Base-by-base conservation (phyloP, 2,113 vertebrate genomes). In the Oenanthe oenanthe region DNA sequence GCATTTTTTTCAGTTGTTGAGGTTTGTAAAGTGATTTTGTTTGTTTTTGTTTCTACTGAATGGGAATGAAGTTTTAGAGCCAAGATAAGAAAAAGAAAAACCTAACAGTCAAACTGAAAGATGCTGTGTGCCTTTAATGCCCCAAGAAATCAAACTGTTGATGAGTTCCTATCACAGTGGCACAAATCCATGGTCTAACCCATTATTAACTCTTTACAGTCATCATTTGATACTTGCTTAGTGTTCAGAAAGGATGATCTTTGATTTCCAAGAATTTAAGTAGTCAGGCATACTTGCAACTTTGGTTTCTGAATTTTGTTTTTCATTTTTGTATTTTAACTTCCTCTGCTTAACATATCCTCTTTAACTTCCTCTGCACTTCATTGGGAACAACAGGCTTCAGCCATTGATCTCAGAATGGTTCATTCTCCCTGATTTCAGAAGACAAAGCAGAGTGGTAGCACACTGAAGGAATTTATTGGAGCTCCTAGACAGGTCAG, bases 21-120 rank as follows among this genome's bases (percentile, higher is more conserved):
- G 4, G 5, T 3, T 3, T 62, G 66, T 83, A 2, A 81, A 70
- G 14, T 71, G 68, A 32, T 80, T 90, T 84, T 66, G 40, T 65
- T 91, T 81, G 43, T 86, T 89, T 89, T 67, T 61, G 20, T 75
- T 92, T 92, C 73, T 57, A 1, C 40, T 91, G 87, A 82, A 90
- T 42, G 45, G 38, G 32, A 78, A 65, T 38, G 15, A 80, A 81
- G 26, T 11, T 38, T 84, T 24, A 87, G 45, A 79, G 76, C 2
- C 79, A 92, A 28, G 50, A 26, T 34, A 58, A 77, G 51, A 66
- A 79, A 86, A 67, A 22, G 65, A 20, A 50, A 54, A 89, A 85
- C 0, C 21, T 73, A 36, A 50, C 24, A 86, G 36, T 76, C 25
- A 40, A 48, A 51, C n/a, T 66, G n/a, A 32, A 58, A 60, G 38